Conservation (phyloP, 2,797 vertebrate genomes). For the Cottoperca gobio region DNA sequence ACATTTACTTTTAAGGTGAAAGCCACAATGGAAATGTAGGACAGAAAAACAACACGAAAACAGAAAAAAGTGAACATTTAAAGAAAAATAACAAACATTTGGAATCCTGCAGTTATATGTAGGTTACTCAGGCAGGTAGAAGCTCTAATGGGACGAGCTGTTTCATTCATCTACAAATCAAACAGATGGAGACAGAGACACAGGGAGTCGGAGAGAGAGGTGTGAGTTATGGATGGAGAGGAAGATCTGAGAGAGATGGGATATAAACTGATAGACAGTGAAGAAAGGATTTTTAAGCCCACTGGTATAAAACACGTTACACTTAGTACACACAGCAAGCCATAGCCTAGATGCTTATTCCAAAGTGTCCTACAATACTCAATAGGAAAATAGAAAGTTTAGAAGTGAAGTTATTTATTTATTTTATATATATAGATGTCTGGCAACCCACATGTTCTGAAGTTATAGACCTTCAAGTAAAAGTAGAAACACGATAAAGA, state of each 20-base stretch:
- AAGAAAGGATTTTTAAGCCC: constrained; percentile 41
- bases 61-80: neutral
- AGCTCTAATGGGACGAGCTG: constrained; percentile 47
- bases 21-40: neutral
- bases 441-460: constrained; percentile 26
- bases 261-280: constrained; percentile 42
- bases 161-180: constrained; percentile 65
- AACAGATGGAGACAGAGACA: constrained; percentile 53
- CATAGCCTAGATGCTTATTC: constrained; percentile 49
- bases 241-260: constrained; percentile 43
- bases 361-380: constrained; percentile 33
- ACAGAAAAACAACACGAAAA: neutral
- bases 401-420: constrained; percentile 5
- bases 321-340: constrained; percentile 12
- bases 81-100: constrained; percentile 8
- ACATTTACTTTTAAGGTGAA: constrained; percentile 9
- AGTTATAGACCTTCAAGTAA: constrained; percentile 58
- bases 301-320: constrained; percentile 32
- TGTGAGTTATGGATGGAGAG: constrained; percentile 25
- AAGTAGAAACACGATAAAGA: constrained; percentile 57
- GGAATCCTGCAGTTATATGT: constrained; percentile 46
- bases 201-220: constrained; percentile 24
- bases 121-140: constrained; percentile 59
- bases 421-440: constrained; percentile 1
- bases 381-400: constrained; percentile 19